A percentile compares a stretch with the other conserved stretches of the same genome.
Evolutionary conservation across 2,113 vertebrate genomes (phyloP).

Genomic region (Tamias sibiricus): DNA sequence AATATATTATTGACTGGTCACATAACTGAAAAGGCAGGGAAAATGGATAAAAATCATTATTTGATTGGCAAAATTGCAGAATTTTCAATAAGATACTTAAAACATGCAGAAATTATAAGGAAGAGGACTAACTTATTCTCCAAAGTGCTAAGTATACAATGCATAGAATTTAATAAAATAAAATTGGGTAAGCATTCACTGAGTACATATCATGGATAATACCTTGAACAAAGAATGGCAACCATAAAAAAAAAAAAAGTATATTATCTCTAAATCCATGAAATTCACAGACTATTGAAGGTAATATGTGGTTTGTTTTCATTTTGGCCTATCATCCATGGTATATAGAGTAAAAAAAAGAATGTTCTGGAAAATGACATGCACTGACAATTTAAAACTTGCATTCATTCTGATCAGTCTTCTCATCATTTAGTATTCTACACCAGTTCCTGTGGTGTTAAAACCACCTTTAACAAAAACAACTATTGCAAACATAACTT

Average conservation of each 20-base stretch:
- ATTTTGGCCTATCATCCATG: not conserved
- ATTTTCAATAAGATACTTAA: conserved; percentile 21
- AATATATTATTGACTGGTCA: not conserved
- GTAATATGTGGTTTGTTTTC: not conserved
- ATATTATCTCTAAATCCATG: not conserved
- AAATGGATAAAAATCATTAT: conserved; percentile 51
- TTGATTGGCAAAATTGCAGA: conserved; percentile 20
- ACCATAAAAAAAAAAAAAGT: conserved; percentile 20
- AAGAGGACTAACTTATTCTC: not conserved
- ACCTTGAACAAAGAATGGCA: not conserved
- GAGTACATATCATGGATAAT: not conserved
- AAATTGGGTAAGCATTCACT: not conserved
- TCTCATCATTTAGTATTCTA: not conserved
- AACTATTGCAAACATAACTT: conserved; percentile 12
- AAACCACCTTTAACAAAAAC: conserved; percentile 2
- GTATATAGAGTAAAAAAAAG: not conserved
- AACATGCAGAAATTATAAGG: not conserved
- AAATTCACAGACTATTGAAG: not conserved
- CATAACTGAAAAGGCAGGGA: conserved; percentile 6
- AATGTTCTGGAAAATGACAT: conserved; percentile 9
- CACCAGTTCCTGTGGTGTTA: not conserved
- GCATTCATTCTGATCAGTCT: not conserved
- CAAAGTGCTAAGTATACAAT: not conserved
- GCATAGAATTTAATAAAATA: conserved; percentile 16
- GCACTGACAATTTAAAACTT: conserved; percentile 22